A percentile compares a stretch with the other conserved stretches of the same genome.
phyloP scores from a whole-genome alignment of 2,888 invertebrate species.

The Hirtodrosophila trivittata region DNA sequence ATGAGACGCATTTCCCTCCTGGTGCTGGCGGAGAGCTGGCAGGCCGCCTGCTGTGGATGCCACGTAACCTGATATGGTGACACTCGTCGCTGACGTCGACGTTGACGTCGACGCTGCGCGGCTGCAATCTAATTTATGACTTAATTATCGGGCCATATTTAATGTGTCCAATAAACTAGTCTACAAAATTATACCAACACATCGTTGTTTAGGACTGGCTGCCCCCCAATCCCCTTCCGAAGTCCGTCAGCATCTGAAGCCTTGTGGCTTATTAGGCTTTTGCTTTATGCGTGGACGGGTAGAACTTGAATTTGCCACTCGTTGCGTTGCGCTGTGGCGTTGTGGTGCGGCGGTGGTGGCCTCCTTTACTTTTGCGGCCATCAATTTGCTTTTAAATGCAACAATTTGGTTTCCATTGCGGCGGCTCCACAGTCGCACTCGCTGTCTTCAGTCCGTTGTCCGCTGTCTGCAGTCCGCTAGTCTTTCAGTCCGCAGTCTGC shows the following conservation, averaged over 20 bases:
- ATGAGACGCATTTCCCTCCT: slow-evolving; percentile 70
- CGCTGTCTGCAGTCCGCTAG: neutral
- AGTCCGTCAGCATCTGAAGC: slow-evolving; percentile 4
- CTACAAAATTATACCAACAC: slow-evolving; percentile 82
- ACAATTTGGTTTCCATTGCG: slow-evolving; percentile 78
- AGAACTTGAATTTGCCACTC: slow-evolving; percentile 66
- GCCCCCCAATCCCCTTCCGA: neutral
- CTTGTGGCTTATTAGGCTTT: slow-evolving; percentile 72
- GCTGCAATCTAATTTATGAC: slow-evolving; percentile 83
- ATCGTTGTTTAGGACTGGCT: slow-evolving; percentile 69
- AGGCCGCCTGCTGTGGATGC: slow-evolving; percentile 66
- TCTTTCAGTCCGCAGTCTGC: neutral
- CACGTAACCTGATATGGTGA: slow-evolving; percentile 77
- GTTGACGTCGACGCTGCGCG: slow-evolving; percentile 43
- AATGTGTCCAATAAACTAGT: slow-evolving; percentile 86
- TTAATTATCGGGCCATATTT: slow-evolving; percentile 84
- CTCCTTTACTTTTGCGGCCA: slow-evolving; percentile 80
- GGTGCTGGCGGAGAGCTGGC: slow-evolving; percentile 1
- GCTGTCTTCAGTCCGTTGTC: slow-evolving; percentile 4
- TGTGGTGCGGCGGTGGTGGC: slow-evolving; percentile 60
- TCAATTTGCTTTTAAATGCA: slow-evolving; percentile 82
- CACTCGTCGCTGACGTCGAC: slow-evolving; percentile 54
- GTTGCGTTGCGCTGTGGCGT: too few relatives aligned
- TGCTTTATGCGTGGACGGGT: slow-evolving; percentile 72
- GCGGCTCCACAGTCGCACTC: slow-evolving; percentile 29